Conservation (phyloP, 2,113 vertebrate genomes). For the Cyprinus carpio region DNA sequence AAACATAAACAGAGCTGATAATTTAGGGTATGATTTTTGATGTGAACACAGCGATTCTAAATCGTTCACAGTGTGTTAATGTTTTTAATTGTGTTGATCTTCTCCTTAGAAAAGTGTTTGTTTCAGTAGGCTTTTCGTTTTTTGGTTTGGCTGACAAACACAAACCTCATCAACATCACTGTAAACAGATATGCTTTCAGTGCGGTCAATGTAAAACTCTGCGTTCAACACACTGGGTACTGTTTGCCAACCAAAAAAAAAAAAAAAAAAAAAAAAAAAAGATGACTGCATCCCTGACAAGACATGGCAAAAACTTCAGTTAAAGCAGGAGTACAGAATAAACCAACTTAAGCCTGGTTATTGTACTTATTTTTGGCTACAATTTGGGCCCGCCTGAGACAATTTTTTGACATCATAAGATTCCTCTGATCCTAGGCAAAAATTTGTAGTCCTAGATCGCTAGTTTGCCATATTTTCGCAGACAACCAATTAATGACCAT, state of each 20-base stretch:
- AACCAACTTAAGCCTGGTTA: too few relatives aligned
- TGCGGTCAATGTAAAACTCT: background rate
- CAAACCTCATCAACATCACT: constrained; percentile 5
- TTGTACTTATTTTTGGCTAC: background rate
- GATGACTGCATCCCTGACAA: background rate
- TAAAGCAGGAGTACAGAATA: background rate
- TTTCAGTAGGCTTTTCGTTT: background rate
- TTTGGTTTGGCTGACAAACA: background rate
- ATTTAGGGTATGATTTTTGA: background rate
- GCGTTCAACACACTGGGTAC: background rate
- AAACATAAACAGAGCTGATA: background rate
- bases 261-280: background rate
- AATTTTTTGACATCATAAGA: background rate
- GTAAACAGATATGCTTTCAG: background rate
- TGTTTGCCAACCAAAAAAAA: background rate
- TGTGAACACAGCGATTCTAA: background rate
- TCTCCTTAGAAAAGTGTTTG: background rate
- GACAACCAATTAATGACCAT: background rate
- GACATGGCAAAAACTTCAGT: background rate
- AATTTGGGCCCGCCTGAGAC: background rate
- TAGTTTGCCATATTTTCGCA: background rate
- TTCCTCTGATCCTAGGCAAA: background rate
- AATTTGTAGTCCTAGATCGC: background rate
- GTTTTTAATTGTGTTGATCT: background rate
- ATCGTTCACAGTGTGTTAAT: background rate